Evolutionary conservation across 2,888 invertebrate species (phyloP), one percentile per base, ranked within the genome.

Genomic region (Rugalucina vietnamica): DNA sequence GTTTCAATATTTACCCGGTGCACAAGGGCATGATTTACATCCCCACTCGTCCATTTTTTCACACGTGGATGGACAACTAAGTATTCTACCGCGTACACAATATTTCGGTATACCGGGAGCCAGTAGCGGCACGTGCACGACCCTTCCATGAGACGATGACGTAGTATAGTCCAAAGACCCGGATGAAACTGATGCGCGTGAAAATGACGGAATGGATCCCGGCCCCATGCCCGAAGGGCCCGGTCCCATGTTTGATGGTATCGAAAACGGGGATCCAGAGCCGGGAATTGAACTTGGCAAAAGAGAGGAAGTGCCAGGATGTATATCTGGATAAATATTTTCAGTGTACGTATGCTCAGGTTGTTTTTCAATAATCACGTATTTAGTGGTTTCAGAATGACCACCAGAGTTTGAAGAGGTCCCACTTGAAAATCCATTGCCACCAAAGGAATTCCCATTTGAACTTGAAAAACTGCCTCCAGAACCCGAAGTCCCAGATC

Each of bases 11-110:
- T 65, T 65, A 65, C 65, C 65, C 29, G 88, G 85, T 5, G 82
- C 84, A 72, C 89, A 89, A 1, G 89, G 89, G 65, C 89, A 89
- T 10, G 85, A 84, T 34, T 77, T 71, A 73, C 89, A 89, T 4
- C 87, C 87, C 32, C 79, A 82, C 65, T 86, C 84, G 37, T 89
- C 87, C 14, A 83, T 60, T 34, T 85, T 72, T 34, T 86, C 85
- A 72, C 89, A 89, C 1, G 82, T 73, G 32, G 70, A 24, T 14
- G 87, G 86, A 71, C 86, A 89, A n/a, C 80, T 84, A 14, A 87
- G 39, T 36, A 87, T 89, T 10, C 54, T 69, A 18, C 86, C 84
- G 12, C 85, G 70, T 5, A 87, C 82, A 37, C 89, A 89, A 65
- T 87, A 89, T 65, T 78, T 84, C 0, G 89, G 89, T 8, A 84